These are phyloP conservation scores for Psittacula cyanocephala DNA, from an alignment of 2,113 vertebrate species.

Conservation along the genomic window DNA sequence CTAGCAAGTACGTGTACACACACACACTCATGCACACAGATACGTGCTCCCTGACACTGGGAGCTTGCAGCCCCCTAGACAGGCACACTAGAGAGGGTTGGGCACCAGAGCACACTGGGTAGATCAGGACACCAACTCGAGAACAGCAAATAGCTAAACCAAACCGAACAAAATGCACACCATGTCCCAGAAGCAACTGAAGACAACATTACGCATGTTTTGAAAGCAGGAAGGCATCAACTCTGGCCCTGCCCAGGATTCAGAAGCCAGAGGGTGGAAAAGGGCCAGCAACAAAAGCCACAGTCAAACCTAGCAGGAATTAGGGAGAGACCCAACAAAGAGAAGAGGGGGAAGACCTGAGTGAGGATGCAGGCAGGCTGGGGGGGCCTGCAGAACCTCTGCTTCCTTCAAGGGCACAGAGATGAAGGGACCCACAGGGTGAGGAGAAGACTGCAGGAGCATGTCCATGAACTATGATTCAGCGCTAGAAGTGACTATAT, in stretches of 20 bases:
- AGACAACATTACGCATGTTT: background rate
- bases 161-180: fast-evolving
- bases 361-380: background rate
- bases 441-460: background rate
- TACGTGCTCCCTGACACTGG: background rate
- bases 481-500: background rate
- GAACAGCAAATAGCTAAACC: background rate
- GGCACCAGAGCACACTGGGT: background rate
- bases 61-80: background rate
- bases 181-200: background rate
- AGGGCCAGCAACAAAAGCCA: background rate
- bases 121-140: background rate
- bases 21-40: background rate
- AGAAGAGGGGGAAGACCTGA: background rate
- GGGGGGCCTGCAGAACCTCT: background rate
- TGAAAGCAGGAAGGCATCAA: background rate
- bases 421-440: background rate
- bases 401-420: background rate
- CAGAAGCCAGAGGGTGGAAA: background rate
- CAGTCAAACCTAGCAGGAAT: background rate
- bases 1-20: background rate
- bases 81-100: background rate
- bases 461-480: background rate
- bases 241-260: background rate
- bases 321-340: background rate